Base-by-base conservation (phyloP, 2,888 invertebrate genomes). In the Protonemura montana region DNA sequence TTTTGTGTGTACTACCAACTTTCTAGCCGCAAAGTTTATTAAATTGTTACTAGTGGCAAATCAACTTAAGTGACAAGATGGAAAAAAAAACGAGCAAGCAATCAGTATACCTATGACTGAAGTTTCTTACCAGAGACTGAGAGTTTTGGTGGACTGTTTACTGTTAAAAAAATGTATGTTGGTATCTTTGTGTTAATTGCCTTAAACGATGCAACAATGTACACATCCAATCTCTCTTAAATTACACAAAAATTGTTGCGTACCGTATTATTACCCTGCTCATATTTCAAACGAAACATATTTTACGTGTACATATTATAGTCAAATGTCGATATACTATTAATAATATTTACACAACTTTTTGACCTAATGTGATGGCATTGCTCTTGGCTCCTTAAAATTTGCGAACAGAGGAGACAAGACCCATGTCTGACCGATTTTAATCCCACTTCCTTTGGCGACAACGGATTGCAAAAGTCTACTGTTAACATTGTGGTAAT, bases 401-500 rank as follows among this genome's bases (percentile, higher is more conserved):
- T 28, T n/a, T 35, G 59, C 59, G 21, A 59, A 21, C 59, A 7
- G 21, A 59, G 59, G 21, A 59, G 59, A 21, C 83, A 42, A 27
- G 87, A 88, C 85, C 77, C 76, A 77, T 88, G 86, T 41, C 86
- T 84, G 80, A 86, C 86, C 85, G 35, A 30, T 88, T 88, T 88
- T 88, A 88, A 88, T 88, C 88, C 87, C 85, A 30, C 88, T 87
- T 88, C 86, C 88, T 88, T 88, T 88, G n/a, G 28, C 81, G 30
- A 81, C 82, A 85, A 86, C 84, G 76, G 76, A 85, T 85, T 84
- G 76, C 76, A 25, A 83, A 59, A 86, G 35, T 88, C 89, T 84
- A 76, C 29, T 27, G 26, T 28, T 28, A 29, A 84, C 88, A 89
- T 89, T 89, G 89, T 89, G 89, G 89, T 89, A 89, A 93, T 93